Evolutionary conservation across 2,888 invertebrate genomes (phyloP).

Genomic region (Pyrgus malvae): DNA sequence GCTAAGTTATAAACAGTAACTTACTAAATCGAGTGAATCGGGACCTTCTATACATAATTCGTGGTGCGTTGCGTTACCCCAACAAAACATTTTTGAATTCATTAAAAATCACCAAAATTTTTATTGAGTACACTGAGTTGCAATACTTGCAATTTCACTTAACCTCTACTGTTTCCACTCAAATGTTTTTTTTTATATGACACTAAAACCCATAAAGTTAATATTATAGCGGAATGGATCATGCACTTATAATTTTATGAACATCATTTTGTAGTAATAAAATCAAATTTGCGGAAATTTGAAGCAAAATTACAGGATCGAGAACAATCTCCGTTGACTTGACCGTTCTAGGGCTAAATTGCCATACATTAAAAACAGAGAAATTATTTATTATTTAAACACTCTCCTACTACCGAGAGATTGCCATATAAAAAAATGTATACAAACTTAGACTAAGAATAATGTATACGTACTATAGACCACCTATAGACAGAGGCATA

Average conservation of each 20-base stretch:
- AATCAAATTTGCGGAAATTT: slow-evolving; percentile 28
- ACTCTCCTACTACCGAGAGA: too few species aligned
- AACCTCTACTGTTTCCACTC: slow-evolving; percentile 48
- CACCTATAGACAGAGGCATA: too few species aligned
- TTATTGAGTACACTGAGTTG: too few species aligned
- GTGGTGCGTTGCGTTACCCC: slow-evolving; percentile 77
- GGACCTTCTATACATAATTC: slow-evolving; percentile 70
- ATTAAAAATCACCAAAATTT: slow-evolving; percentile 25
- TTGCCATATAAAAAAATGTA: too few species aligned
- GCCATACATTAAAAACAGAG: not conserved
- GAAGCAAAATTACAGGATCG: slow-evolving; percentile 39
- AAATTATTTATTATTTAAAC: not conserved
- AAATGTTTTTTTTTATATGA: not conserved
- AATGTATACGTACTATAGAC: too few species aligned
- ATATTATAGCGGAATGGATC: not conserved
- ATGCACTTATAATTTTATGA: slow-evolving; percentile 10
- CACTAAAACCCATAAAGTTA: not conserved
- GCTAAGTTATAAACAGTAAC: slow-evolving; percentile 28
- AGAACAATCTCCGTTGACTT: slow-evolving; percentile 62
- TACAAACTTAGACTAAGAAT: too few species aligned
- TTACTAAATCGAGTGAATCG: slow-evolving; percentile 65
- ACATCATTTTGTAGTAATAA: slow-evolving; percentile 12
- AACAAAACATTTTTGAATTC: slow-evolving; percentile 70
- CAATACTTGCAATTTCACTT: slow-evolving; percentile 44
- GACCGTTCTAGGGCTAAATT: slow-evolving; percentile 25